Evolutionary conservation across 1,140 invertebrate genomes (phyloP).

Genomic region (Aphaenogaster ashmeadi): DNA sequence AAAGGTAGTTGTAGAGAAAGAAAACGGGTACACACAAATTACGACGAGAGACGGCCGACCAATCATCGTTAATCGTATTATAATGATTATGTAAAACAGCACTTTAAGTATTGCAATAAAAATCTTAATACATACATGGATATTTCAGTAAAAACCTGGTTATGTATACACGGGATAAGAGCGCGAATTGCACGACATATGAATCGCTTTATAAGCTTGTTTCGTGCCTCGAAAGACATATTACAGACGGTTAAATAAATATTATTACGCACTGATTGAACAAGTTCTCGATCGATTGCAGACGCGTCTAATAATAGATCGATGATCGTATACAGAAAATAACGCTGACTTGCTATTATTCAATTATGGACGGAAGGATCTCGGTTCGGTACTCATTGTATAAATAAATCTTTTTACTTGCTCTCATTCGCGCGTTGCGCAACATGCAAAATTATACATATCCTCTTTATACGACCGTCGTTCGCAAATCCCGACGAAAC

Average conservation of each 20-base stretch:
- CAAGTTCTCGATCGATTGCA: neutral
- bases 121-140: neutral
- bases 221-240: neutral
- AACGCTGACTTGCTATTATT: constrained; percentile 12
- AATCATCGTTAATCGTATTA: constrained; percentile 47
- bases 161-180: neutral
- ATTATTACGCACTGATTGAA: constrained; percentile 38
- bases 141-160: neutral
- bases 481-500: neutral
- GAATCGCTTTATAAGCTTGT: constrained; percentile 7
- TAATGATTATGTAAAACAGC: constrained; percentile 47
- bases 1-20: constrained; percentile 5
- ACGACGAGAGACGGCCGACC: constrained; percentile 20
- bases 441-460: constrained; percentile 3
- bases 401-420: constrained; percentile 20
- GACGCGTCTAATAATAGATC: constrained; percentile 9
- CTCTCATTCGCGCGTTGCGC: neutral
- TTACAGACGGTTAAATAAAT: constrained; percentile 37
- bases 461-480: neutral
- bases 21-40: constrained; percentile 33
- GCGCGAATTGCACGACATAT: neutral
- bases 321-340: neutral
- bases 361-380: neutral
- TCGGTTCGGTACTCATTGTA: neutral
- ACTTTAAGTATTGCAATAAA: constrained; percentile 4